Evolutionary conservation across 2,113 vertebrate species (phyloP).

Genomic region (Triplophysa siluroides): DNA sequence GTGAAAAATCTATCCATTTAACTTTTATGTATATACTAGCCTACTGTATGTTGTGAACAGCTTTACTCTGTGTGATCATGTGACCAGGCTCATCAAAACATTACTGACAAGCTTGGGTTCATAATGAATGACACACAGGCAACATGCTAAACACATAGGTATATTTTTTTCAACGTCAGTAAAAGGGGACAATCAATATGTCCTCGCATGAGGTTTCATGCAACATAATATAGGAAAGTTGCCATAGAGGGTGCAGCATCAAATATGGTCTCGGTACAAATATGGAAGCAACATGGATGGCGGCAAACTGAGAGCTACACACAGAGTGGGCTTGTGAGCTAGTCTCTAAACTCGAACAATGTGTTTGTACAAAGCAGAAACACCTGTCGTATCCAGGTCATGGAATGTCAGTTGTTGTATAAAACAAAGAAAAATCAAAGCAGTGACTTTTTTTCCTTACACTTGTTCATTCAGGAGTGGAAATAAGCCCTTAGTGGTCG

Average conservation of each 20-base stretch:
- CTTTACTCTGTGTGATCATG: conserved; percentile 1
- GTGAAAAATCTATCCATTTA: background rate
- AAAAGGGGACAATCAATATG: conserved; percentile 70
- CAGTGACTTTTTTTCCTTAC: conserved; percentile 29
- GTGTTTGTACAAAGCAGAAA: conserved; percentile 24
- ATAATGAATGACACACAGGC: conserved; percentile 30
- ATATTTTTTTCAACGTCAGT: conserved; percentile 70
- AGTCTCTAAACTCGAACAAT: background rate
- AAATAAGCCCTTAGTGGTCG: conserved; percentile 72
- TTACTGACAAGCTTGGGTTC: conserved; percentile 10
- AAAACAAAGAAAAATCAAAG: conserved; percentile 22
- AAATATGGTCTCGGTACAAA: conserved; percentile 47
- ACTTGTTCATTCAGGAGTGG: conserved; percentile 49
- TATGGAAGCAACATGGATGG: conserved; percentile 42
- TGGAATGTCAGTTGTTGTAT: conserved; percentile 35
- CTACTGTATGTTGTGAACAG: background rate
- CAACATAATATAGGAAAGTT: conserved; percentile 71
- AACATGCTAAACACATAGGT: conserved; percentile 71
- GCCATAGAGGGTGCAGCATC: conserved; percentile 45
- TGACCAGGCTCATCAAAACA: conserved; percentile 49
- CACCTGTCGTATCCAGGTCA: background rate
- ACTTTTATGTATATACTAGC: background rate
- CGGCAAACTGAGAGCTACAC: conserved; percentile 31
- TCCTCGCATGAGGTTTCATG: conserved; percentile 73
- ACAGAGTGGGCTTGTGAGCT: conserved; percentile 10